These are phyloP conservation scores for Herpetotheres cachinnans DNA, from an alignment of 2,113 vertebrate genomes.

Conservation along the genomic window DNA sequence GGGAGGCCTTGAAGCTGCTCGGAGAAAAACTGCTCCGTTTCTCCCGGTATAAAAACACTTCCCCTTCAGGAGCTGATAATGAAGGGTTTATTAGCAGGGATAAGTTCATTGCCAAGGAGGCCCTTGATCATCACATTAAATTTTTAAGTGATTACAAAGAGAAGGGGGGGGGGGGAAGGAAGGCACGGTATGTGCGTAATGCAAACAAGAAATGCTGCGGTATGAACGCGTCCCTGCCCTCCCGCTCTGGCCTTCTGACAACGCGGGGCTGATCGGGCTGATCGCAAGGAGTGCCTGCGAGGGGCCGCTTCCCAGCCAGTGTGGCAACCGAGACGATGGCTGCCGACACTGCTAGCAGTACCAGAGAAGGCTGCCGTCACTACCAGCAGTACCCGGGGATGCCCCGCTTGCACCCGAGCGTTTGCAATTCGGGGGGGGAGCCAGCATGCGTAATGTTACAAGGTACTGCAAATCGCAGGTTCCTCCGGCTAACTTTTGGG, in stretches of 20 bases:
- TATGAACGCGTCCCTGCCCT: neutral
- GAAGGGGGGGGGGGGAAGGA: too few species aligned
- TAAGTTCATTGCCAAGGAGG: neutral
- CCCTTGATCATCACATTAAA: neutral
- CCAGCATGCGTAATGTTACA: neutral
- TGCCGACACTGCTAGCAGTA: neutral
- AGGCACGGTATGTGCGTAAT: accelerated
- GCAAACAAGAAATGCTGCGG: neutral
- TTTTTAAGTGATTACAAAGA: neutral
- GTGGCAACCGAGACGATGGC: too few species aligned
- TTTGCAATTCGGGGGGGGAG: neutral
- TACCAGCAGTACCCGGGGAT: accelerated
- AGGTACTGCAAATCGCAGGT: neutral
- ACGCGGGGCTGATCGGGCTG: accelerated
- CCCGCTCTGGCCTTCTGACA: accelerated
- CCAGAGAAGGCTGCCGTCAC: accelerated
- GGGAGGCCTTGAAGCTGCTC: neutral
- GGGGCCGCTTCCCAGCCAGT: accelerated
- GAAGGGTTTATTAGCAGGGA: neutral
- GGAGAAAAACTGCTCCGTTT: neutral
- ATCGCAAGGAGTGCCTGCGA: accelerated
- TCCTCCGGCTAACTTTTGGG: neutral
- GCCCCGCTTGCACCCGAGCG: accelerated
- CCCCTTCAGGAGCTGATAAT: neutral
- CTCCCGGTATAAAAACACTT: neutral